Evolutionary conservation across 2,113 vertebrate species (phyloP).

Genomic region (Siphamia tubifer): DNA sequence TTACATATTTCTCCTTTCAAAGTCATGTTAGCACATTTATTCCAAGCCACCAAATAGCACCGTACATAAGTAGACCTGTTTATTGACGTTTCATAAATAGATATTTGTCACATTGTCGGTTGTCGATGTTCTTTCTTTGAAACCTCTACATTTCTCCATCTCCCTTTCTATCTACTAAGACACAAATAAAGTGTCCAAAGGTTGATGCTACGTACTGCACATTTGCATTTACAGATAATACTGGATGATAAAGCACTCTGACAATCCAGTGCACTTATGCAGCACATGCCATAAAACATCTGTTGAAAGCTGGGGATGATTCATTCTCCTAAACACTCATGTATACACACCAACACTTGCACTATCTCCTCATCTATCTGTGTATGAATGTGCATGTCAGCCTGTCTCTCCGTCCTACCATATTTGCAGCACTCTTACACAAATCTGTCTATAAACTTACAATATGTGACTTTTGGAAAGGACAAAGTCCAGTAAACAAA

Average conservation of each 20-base stretch:
- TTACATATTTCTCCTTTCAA: not conserved
- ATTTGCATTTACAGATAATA: conserved; percentile 65
- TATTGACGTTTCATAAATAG: not conserved
- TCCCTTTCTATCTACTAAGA: not conserved
- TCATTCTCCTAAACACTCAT: conserved; percentile 34
- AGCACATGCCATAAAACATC: conserved; percentile 56
- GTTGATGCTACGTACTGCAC: conserved; percentile 34
- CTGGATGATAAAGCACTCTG: conserved; percentile 62
- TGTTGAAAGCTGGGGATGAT: conserved; percentile 64
- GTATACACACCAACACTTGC: conserved; percentile 20
- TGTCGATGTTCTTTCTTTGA: not conserved
- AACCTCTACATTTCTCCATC: not conserved
- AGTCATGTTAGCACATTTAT: not conserved
- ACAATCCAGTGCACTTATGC: conserved; percentile 60
- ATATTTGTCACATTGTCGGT: not conserved
- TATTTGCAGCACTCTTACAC: not conserved
- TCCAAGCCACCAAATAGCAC: not conserved
- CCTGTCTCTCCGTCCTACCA: not conserved
- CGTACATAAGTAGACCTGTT: not conserved
- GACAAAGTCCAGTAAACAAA: not conserved
- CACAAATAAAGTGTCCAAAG: conserved; percentile 35
- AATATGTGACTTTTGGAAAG: conserved; percentile 15
- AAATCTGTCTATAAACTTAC: not conserved
- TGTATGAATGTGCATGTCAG: not conserved
- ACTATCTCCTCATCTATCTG: conserved; percentile 31